A percentile compares a stretch with the other conserved stretches of the same genome.
Evolutionary conservation across 2,113 vertebrate genomes (phyloP).

Genomic region (Agapornis roseicollis): DNA sequence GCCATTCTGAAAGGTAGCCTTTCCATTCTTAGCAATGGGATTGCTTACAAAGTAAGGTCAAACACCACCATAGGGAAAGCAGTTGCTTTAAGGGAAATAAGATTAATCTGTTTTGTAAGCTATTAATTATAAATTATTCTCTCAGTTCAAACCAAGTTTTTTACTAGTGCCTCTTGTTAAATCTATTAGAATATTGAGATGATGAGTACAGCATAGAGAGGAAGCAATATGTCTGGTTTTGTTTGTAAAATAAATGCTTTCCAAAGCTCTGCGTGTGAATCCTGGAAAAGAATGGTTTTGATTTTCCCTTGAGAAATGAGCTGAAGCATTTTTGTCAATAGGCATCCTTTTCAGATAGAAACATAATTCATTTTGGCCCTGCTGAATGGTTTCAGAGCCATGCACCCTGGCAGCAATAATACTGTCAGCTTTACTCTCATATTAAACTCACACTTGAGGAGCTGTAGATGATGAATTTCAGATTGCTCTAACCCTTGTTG

Average conservation of each 20-base stretch:
- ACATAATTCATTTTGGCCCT: constrained; percentile 32
- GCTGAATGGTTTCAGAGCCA: not conserved
- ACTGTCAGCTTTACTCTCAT: not conserved
- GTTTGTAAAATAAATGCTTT: constrained; percentile 19
- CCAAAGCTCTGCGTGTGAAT: not conserved
- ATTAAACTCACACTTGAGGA: constrained; percentile 9
- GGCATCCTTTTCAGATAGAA: constrained; percentile 7
- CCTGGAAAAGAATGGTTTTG: constrained; percentile 42
- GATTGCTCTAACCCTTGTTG: not conserved
- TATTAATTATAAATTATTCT: not conserved
- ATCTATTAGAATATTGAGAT: not conserved
- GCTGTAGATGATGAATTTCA: not conserved
- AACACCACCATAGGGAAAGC: not conserved
- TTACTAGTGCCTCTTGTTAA: constrained; percentile 2
- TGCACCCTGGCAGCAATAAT: constrained; percentile 17
- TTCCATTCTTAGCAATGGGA: not conserved
- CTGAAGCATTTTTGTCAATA: constrained; percentile 40
- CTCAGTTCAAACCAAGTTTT: not conserved
- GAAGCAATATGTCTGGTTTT: not conserved
- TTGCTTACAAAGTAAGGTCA: not conserved
- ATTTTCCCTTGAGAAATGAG: constrained; percentile 56
- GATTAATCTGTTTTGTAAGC: not conserved
- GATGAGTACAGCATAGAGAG: constrained; percentile 2
- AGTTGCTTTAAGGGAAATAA: not conserved
- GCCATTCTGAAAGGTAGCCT: not conserved